Percentiles rank a stretch among this genome's conserved stretches.
phyloP scores from a whole-genome alignment of 2,113 vertebrate genomes.

The Damaliscus lunatus region DNA sequence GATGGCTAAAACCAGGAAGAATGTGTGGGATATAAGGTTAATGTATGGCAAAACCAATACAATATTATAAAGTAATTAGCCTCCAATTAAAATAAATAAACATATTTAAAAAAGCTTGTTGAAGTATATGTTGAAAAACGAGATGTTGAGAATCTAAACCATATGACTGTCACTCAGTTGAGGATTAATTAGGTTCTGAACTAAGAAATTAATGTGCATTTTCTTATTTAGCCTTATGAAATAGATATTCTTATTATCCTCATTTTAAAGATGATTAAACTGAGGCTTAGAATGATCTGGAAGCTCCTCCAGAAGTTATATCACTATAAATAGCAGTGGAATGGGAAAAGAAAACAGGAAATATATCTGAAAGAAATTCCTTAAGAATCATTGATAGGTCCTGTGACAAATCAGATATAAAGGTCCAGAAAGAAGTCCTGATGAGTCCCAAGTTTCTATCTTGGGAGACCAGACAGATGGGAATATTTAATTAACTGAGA shows the following conservation, averaged over 20 bases:
- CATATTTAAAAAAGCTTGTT: neutral
- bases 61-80: too few species aligned
- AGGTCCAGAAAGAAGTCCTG: slow-evolving; percentile 18
- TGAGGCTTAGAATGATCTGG: neutral
- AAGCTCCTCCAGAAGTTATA: neutral
- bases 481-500: neutral
- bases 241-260: neutral
- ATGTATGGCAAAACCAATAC: too few species aligned
- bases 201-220: neutral
- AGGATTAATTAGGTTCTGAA: neutral
- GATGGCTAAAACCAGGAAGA: neutral
- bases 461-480: neutral
- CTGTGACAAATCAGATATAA: slow-evolving; percentile 30
- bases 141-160: neutral
- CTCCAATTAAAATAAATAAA: too few species aligned
- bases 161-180: neutral
- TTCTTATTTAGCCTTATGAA: neutral
- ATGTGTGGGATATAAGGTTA: neutral
- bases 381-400: neutral
- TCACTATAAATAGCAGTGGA: neutral
- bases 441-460: neutral
- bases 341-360: neutral
- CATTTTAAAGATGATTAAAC: neutral
- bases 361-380: neutral
- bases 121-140: neutral